phyloP scores from a whole-genome alignment of 2,797 vertebrate species.

The Merluccius polli region DNA sequence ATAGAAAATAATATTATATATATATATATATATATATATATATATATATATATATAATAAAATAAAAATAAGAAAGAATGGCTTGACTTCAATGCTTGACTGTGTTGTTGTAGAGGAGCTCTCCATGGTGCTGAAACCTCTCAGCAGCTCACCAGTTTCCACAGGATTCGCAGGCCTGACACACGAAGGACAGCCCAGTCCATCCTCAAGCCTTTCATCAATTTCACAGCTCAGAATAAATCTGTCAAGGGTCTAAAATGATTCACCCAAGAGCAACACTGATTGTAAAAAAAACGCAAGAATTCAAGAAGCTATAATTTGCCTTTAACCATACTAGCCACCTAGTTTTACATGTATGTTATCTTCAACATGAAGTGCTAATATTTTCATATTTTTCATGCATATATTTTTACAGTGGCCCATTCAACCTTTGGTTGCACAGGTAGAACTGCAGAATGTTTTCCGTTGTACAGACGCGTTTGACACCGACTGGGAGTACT shows the following conservation, averaged over 20 bases:
- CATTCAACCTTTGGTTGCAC: neutral
- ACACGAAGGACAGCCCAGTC: conserved; percentile 33
- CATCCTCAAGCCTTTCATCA: conserved; percentile 40
- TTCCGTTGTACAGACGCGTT: neutral
- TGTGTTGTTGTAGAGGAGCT: conserved; percentile 26
- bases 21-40: too few relatives aligned
- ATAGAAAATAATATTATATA: too few relatives aligned
- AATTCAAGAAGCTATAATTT: neutral
- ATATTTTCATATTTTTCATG: neutral
- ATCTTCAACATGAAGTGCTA: neutral
- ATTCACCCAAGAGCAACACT: conserved; percentile 37
- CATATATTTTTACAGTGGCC: too few relatives aligned
- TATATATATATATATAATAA: too few relatives aligned
- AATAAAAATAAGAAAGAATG: neutral
- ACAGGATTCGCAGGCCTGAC: conserved; percentile 25
- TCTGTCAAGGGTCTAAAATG: conserved; percentile 36
- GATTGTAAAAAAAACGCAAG: conserved; percentile 23
- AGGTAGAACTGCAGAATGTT: neutral
- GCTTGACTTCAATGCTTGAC: conserved; percentile 6
- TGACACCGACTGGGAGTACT: neutral
- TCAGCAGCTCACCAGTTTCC: conserved; percentile 18
- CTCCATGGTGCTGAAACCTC: conserved; percentile 55
- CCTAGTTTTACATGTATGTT: neutral
- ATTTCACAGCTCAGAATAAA: conserved; percentile 42
- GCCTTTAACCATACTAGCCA: neutral